phyloP scores from a whole-genome alignment of 1,140 invertebrate species.

The Nixonia krombeini region DNA sequence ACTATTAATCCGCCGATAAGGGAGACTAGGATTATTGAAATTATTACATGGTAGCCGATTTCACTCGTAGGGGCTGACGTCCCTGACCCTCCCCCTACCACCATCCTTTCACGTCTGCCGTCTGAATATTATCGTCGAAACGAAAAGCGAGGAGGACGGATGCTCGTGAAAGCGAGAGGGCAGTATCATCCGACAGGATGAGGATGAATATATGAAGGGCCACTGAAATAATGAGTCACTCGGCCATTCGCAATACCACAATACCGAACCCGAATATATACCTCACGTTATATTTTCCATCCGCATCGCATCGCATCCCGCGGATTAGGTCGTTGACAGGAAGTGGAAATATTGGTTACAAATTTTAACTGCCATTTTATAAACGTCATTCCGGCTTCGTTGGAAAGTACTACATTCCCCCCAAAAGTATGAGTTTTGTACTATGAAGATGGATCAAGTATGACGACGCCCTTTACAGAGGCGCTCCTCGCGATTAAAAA shows the following conservation, averaged over 20 bases:
- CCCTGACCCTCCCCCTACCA: constrained; percentile 23
- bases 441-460: too few relatives aligned
- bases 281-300: constrained; percentile 43
- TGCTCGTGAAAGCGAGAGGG: constrained; percentile 14
- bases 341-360: constrained; percentile 32
- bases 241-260: constrained; percentile 48
- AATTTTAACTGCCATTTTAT: too few relatives aligned
- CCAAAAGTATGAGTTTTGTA: too few relatives aligned
- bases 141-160: constrained; percentile 25
- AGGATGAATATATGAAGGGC: constrained; percentile 56
- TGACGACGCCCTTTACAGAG: too few relatives aligned
- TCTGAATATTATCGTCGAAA: constrained; percentile 28
- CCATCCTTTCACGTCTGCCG: too few relatives aligned
- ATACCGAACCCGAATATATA: constrained; percentile 51
- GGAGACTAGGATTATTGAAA: constrained; percentile 59
- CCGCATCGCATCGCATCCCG: constrained; percentile 10
- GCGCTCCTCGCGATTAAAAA: too few relatives aligned
- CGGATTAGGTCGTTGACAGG: constrained; percentile 25
- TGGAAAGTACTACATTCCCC: too few relatives aligned
- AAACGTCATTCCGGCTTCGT: too few relatives aligned
- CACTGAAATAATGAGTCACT: constrained; percentile 66
- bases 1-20: constrained; percentile 53
- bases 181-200: constrained; percentile 27
- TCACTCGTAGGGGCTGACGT: too few relatives aligned
- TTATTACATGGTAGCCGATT: constrained; percentile 56